Evolutionary conservation across 2,888 invertebrate species (phyloP).

Genomic region (Cataglyphis cursor): DNA sequence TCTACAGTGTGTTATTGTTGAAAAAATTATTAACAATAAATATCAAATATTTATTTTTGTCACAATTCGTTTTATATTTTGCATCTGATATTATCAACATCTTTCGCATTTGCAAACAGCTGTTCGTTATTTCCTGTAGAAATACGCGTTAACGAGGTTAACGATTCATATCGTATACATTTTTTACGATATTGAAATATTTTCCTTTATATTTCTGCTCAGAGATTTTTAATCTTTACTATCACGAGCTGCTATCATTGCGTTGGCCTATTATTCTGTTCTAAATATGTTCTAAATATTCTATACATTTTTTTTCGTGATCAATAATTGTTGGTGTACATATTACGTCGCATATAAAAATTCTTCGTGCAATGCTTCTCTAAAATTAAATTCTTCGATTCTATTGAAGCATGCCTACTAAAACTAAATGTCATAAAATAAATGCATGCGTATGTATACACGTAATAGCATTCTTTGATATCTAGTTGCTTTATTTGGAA

Average conservation of each 20-base stretch:
- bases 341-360: not conserved
- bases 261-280: not conserved
- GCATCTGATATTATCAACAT: not conserved
- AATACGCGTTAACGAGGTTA: not conserved
- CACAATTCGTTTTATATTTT: not conserved
- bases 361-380: slow-evolving; percentile 10
- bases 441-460: not conserved
- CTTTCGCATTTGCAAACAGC: slow-evolving; percentile 2
- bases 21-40: not conserved
- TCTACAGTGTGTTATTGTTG: not conserved
- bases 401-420: not conserved
- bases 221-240: not conserved
- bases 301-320: not conserved
- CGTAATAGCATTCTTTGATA: not conserved
- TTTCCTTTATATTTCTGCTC: not conserved
- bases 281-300: not conserved
- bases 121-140: not conserved
- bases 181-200: not conserved
- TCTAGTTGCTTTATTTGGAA: no score
- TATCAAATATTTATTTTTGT: slow-evolving; percentile 16
- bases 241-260: no score
- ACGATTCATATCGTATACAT: not conserved
- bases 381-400: slow-evolving; percentile 2
- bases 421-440: slow-evolving; percentile 5
- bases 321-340: not conserved